These are phyloP conservation scores for Formica aserva DNA, from an alignment of 2,888 invertebrate species.

Conservation along the genomic window DNA sequence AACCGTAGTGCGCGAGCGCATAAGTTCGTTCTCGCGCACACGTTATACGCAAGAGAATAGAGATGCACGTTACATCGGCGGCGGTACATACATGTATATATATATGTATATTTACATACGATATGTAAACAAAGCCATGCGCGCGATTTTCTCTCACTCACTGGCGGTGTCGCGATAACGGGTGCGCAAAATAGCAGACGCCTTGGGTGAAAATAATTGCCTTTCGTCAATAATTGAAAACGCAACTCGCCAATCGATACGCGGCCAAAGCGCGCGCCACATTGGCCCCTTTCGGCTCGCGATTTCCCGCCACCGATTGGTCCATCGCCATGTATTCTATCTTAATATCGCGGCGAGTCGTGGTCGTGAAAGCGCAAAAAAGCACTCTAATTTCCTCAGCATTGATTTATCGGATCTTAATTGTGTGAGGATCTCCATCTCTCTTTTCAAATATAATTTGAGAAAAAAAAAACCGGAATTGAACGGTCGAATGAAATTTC, in stretches of 20 bases:
- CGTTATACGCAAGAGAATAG: no score
- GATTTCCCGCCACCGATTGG: conserved; percentile 58
- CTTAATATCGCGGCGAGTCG: neutral
- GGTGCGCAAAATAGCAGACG: conserved; percentile 66
- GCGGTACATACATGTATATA: neutral
- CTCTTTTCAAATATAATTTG: neutral
- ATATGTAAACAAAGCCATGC: conserved; percentile 68
- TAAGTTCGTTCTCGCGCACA: neutral
- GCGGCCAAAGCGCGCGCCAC: conserved; percentile 62
- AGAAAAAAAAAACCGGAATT: neutral
- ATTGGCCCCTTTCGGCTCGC: conserved; percentile 68
- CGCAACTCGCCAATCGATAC: conserved; percentile 72
- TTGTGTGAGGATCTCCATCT: neutral
- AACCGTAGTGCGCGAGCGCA: conserved; percentile 11
- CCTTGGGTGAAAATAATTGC: conserved; percentile 61
- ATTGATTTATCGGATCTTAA: neutral
- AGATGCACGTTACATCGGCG: neutral
- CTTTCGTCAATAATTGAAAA: conserved; percentile 73
- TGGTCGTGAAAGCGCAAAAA: neutral
- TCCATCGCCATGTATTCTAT: neutral
- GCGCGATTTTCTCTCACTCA: conserved; percentile 6
- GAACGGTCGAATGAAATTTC: neutral
- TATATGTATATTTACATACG: conserved; percentile 10
- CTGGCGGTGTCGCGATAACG: conserved; percentile 52
- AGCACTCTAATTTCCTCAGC: neutral